Evolutionary conservation across 1,140 invertebrate species (phyloP), one percentile per base, ranked within the genome.

Genomic region (Pectinophora gossypiella): DNA sequence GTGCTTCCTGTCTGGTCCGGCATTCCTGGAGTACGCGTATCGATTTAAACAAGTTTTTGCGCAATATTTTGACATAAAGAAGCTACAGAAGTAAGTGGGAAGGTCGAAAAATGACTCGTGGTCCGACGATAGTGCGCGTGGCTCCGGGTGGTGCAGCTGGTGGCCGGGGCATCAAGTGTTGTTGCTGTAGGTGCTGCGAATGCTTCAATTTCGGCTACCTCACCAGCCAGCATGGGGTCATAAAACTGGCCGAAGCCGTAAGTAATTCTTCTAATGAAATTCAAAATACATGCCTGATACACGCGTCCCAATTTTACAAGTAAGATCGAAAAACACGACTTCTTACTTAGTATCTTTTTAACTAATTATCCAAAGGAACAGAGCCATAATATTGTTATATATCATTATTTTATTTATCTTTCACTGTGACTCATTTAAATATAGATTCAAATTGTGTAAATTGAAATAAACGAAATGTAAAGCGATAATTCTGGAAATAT

Each of bases 211-310:
- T 95, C 15, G 90, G 91, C 19, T 95, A 94, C 72, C 78, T 95
- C 0, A 91, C 90, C 32, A 91, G 91, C 1, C 83, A 90, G 48
- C 89, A 91, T 32, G 95, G 95, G 9, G 68, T 94, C 1, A 80
- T 95, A 5, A 96, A 95, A 88, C 64, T 95, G 0, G 82, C 90
- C 38, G 92, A 96, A 90, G 88, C 94, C 60, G 94, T 95, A 88
- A 90, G 90, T 79, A 56, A 40, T 32, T 32, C n/a, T n/a, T n/a
- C n/a, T n/a, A n/a, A n/a, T n/a, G n/a, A n/a, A n/a, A n/a, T n/a
- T n/a, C n/a, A n/a, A n/a, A n/a, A n/a, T n/a, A n/a, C n/a, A n/a
- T n/a, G n/a, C n/a, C n/a, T n/a, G n/a, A n/a, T n/a, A n/a, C n/a
- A n/a, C n/a, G n/a, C n/a, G n/a, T n/a, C n/a, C n/a, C n/a, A n/a